Base-by-base conservation (phyloP, 2,888 invertebrate genomes). In the Drosophila affinis region DNA sequence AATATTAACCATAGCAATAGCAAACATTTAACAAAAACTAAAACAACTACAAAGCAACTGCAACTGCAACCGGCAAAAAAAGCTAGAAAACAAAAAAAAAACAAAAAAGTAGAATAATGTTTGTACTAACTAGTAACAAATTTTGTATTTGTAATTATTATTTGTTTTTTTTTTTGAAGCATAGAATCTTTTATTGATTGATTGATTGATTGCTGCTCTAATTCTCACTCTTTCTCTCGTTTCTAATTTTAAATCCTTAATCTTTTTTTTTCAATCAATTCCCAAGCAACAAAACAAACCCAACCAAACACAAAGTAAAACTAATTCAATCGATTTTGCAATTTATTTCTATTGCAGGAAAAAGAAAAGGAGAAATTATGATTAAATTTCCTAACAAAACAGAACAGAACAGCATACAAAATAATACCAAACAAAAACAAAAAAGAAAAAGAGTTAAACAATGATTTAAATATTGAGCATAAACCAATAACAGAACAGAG, bases 291-390 rank as follows among this genome's bases (percentile, higher is more conserved):
- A 39, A 59, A 29, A 4, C 24, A 24, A 24, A 24, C 24, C 14
- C 44, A 68, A 12, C 29, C 32, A 58, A 67, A 21, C 58, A 46
- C 45, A 21, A 59, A 49, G 45, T 29, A 27, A 55, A 70, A 69
- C 73, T 63, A 57, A 64, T 64, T 58, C 27, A 45, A 63, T 47
- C 64, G 57, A 73, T 72, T 72, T 72, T 75, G 79, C 79, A 75
- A 79, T 88, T 75, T 80, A 76, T 78, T 90, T 90, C 87, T 83
- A 90, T 91, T 91, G 80, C 91, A 91, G 91, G 91, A 91, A 91
- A 91, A 91, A 91, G 91, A 91, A 91, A 87, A 90, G 91, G 91
- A 90, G 91, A 90, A 90, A 89, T 90, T 91, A 91, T 90, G 91
- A 91, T 89, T 91, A 91, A 89, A 89, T 87, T 87, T 84, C 85